Evolutionary conservation across 2,797 vertebrate genomes (phyloP), one percentile per base, ranked within the genome.

Genomic region (Premnoplex brunnescens): DNA sequence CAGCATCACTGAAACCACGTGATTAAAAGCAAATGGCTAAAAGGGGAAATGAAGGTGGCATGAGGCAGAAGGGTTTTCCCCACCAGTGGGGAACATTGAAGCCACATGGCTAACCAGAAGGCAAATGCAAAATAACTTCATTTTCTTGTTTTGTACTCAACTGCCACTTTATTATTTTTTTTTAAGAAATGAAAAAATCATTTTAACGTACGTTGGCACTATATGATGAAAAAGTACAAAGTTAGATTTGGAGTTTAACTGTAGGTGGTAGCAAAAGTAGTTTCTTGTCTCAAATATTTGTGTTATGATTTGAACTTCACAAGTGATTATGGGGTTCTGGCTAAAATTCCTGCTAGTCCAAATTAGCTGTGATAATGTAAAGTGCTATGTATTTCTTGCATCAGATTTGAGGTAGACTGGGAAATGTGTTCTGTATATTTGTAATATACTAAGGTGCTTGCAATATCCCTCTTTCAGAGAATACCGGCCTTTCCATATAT

Each of bases 311-410:
- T 94, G 55, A 89, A 96, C 62, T 82, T 87, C 75, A 85, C 72
- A 85, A 91, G 46, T 77, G 52, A 66, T 78, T 69, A 82, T 72
- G 79, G 48, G 91, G 82, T 97, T 97, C 96, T 96, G 87, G 95
- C 91, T 96, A 96, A 97, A 96, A 95, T 97, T 96, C 95, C 94
- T 97, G 89, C 91, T 97, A 86, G 91, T 92, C 71, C 75, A 85
- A 90, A 92, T 92, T 84, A 76, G 74, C 58, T 78, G 27, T 84
- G 80, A 17, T 86, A 76, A 71, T 6, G 0, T 78, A 32, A 85
- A 93, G 55, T 80, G 37, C 71, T 84, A 6, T 90, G 34, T 89
- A 49, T 94, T 88, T 92, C 68, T 80, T 89, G 44, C 27, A 43
- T 62, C 73, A 75, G 41, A 30, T 74, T 82, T 36, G 56, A 92